Base-by-base conservation (phyloP, 2,888 invertebrate species). In the Cephus runcator region DNA sequence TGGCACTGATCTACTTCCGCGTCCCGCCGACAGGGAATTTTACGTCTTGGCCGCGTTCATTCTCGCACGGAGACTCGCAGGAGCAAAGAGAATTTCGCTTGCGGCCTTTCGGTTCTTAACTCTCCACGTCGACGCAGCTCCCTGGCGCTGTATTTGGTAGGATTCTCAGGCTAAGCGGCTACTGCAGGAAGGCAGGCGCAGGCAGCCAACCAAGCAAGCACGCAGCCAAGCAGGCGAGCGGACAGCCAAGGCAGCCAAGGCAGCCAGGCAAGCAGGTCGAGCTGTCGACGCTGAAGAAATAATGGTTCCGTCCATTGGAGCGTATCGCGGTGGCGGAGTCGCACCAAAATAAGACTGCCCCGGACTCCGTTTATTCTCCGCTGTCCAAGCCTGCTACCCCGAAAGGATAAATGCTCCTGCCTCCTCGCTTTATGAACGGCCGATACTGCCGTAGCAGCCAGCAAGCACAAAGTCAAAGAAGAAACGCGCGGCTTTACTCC, bases 271-370 rank as follows among this genome's bases (percentile, higher is more conserved):
- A 56, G 75, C 75, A 75, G 68, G 76, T 73, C 79, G 69, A 76
- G 73, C 88, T 87, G 87, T 88, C 88, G 87, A 84, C 87, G 85
- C 86, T 86, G 87, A 87, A 87, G 88, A 87, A 87, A 87, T 87
- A 88, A 88, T 87, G 87, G 88, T 85, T 81, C 80, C 80, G 80
- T 80, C 83, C 84, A 85, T 85, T 85, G 81, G 75, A 31, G 73
- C 69, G 73, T 73, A 33, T 40, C 68, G 81, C 76, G 80, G 78
- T 79, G 73, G 80, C 83, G 81, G 85, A 84, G 86, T 88, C 83
- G 83, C 83, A 86, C 87, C 86, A 87, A 89, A 89, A 89, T 88
- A 89, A 87, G 87, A 85, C 88, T 84, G 86, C 80, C 80, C 84
- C 76, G 83, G 82, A 83, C 84, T 86, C 85, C 82, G 85, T 87